A percentile compares a stretch with the other conserved stretches of the same genome.
phyloP scores from a whole-genome alignment of 2,888 invertebrate species.

The Augochlorella aurata region DNA sequence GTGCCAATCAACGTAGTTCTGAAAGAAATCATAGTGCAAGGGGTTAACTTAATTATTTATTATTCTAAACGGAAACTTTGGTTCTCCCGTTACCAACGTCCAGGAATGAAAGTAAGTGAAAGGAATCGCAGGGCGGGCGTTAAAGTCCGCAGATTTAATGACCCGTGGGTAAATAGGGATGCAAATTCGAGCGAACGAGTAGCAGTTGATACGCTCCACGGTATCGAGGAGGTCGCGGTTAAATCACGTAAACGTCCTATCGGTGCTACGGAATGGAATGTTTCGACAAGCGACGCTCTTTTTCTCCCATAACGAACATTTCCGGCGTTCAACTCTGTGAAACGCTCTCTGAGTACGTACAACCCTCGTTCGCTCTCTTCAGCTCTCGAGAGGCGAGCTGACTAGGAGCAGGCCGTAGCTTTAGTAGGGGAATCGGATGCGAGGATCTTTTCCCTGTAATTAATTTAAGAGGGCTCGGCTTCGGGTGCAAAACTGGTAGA shows the following conservation, averaged over 20 bases:
- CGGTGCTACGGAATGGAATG: slow-evolving; percentile 68
- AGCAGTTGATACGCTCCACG: not conserved
- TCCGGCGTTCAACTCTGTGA: slow-evolving; percentile 71
- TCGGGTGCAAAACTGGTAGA: slow-evolving; percentile 65
- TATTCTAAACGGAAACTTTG: too few relatives aligned
- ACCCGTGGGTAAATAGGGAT: not conserved
- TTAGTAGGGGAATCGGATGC: slow-evolving; percentile 69
- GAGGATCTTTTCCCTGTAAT: slow-evolving; percentile 80
- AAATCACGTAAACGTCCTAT: slow-evolving; percentile 67
- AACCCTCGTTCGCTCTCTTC: slow-evolving; percentile 53
- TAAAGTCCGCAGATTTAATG: not conserved
- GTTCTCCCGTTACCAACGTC: too few relatives aligned
- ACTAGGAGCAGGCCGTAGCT: slow-evolving; percentile 39
- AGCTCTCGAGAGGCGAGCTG: slow-evolving; percentile 53
- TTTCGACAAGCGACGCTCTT: slow-evolving; percentile 51
- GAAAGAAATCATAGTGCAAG: too few relatives aligned
- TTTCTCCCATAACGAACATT: slow-evolving; percentile 73
- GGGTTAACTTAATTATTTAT: too few relatives aligned
- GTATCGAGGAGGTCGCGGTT: slow-evolving; percentile 12
- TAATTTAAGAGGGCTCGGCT: slow-evolving; percentile 80
- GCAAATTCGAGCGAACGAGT: not conserved
- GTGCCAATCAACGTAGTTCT: too few relatives aligned
- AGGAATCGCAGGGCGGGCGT: too few relatives aligned
- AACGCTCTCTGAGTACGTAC: slow-evolving; percentile 52
- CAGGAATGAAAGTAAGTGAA: too few relatives aligned